A percentile compares a stretch with the other conserved stretches of the same genome.
phyloP scores from a whole-genome alignment of 1,140 invertebrate species.

The Pachypsylla venusta region DNA sequence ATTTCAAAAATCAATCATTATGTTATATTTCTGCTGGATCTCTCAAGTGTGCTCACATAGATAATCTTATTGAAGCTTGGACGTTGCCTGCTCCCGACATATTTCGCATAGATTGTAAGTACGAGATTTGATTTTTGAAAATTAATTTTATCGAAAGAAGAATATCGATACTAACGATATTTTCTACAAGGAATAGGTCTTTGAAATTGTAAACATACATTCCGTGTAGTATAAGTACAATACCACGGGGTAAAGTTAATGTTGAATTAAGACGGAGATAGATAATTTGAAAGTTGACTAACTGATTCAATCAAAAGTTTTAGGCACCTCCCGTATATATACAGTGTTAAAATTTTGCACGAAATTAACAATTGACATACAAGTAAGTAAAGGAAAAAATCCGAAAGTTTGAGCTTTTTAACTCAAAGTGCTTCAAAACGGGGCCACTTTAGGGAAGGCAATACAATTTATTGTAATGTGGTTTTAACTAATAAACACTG shows the following conservation, averaged over 20 bases:
- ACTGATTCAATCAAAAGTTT: not conserved
- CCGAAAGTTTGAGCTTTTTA: no score
- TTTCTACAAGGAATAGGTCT: not conserved
- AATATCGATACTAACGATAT: not conserved
- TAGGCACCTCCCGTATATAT: no score
- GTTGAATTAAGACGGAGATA: not conserved
- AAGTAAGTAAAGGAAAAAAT: no score
- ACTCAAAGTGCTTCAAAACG: no score
- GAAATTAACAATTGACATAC: no score
- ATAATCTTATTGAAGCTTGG: conserved; percentile 41
- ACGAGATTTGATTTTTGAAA: conserved; percentile 8
- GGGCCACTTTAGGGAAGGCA: no score
- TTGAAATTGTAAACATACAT: conserved; percentile 2
- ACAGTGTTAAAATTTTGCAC: no score
- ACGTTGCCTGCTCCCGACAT: conserved; percentile 37
- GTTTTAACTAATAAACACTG: no score
- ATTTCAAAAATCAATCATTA: conserved; percentile 42
- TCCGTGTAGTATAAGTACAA: not conserved
- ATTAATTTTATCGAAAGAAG: no score
- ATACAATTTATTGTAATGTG: no score
- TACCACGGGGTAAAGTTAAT: not conserved
- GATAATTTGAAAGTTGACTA: not conserved
- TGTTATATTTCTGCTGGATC: conserved; percentile 43
- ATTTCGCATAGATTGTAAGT: conserved; percentile 41
- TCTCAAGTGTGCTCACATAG: conserved; percentile 42